Conservation (phyloP, 2,888 invertebrate species). For the Ectobius pallidus region DNA sequence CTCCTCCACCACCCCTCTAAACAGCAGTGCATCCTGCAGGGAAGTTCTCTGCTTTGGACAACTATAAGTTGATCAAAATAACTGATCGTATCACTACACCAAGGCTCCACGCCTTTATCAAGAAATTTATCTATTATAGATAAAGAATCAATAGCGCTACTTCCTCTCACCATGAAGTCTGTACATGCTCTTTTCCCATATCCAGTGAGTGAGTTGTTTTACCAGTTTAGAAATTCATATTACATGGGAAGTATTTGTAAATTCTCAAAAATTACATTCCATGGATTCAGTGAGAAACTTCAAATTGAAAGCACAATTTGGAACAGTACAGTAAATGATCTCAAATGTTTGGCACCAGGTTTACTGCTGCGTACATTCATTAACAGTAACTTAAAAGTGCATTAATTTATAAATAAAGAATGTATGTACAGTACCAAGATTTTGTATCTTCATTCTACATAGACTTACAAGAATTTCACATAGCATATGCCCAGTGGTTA, state of each 20-base stretch:
- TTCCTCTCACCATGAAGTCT: background rate
- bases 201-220: too few relatives aligned
- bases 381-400: background rate
- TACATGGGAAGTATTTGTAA: too few relatives aligned
- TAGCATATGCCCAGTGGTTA: background rate
- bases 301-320: too few relatives aligned
- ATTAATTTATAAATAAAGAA: background rate
- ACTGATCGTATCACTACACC: background rate
- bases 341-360: background rate
- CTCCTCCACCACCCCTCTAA: too few relatives aligned
- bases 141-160: background rate
- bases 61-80: background rate
- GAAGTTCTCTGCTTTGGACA: background rate
- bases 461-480: background rate
- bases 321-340: background rate
- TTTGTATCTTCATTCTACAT: background rate
- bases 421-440: conserved; percentile 16
- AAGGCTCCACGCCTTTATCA: background rate
- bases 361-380: background rate
- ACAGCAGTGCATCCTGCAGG: too few relatives aligned
- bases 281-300: too few relatives aligned
- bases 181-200: too few relatives aligned
- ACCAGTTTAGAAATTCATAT: too few relatives aligned
- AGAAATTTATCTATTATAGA: background rate
- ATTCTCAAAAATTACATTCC: too few relatives aligned